Percentiles rank a stretch among this genome's conserved stretches.
Conservation (phyloP, 2,797 vertebrate genomes). For the Psittacula derbiana region DNA sequence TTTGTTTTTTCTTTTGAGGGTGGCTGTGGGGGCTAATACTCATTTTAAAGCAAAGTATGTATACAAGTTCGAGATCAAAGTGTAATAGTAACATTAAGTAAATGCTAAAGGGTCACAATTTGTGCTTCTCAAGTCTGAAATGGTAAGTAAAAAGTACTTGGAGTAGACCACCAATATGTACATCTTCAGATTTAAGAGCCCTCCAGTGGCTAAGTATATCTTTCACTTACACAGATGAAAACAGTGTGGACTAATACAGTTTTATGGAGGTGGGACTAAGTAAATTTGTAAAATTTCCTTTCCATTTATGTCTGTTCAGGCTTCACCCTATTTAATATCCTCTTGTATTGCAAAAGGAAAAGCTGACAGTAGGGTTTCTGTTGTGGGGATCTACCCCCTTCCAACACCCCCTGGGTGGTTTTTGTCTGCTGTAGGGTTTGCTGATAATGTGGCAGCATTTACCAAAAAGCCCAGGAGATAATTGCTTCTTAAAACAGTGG, state of each 20-base stretch:
- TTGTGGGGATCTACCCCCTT: background rate
- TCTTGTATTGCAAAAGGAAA: background rate
- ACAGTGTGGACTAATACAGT: background rate
- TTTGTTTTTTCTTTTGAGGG: background rate
- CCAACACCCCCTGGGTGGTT: background rate
- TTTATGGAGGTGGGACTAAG: background rate
- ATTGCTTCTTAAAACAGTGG: background rate
- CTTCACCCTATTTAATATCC: background rate
- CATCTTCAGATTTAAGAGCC: slow-evolving; percentile 5
- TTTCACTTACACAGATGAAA: background rate
- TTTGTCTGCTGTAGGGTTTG: background rate
- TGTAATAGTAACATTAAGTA: background rate
- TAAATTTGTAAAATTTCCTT: background rate
- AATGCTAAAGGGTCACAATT: background rate
- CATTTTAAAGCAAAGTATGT: background rate
- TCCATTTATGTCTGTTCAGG: background rate
- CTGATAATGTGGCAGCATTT: background rate
- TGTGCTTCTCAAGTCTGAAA: background rate
- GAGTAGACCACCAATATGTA: background rate
- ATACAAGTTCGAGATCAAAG: background rate
- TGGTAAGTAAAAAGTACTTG: background rate
- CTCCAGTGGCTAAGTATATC: background rate
- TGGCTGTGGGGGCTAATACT: background rate
- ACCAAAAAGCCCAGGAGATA: background rate
- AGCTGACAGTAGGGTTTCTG: background rate